A percentile compares a stretch with the other conserved stretches of the same genome.
Conservation (phyloP, 2,888 invertebrate genomes). For the Noctuana brunneofusca region DNA sequence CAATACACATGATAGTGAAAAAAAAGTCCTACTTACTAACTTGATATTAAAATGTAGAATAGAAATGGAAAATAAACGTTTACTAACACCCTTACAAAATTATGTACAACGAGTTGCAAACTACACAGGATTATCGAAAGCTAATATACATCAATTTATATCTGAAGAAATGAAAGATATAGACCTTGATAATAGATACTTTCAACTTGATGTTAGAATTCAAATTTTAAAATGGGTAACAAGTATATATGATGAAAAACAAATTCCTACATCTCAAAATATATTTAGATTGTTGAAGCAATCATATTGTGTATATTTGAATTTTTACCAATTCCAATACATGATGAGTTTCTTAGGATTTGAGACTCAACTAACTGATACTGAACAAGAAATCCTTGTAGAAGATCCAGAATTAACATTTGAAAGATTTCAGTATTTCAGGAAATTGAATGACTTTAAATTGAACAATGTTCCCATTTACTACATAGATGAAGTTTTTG, state of each 20-base stretch:
- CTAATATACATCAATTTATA: not conserved
- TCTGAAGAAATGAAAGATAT: not conserved
- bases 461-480: slow-evolving; percentile 43
- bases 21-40: not conserved
- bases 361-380: slow-evolving; percentile 42
- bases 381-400: slow-evolving; percentile 45
- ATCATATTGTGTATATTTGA: not conserved
- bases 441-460: slow-evolving; percentile 49
- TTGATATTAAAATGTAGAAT: not conserved
- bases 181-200: not conserved
- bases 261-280: not conserved
- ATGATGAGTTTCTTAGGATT: slow-evolving; percentile 47
- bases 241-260: not conserved
- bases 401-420: slow-evolving; percentile 57
- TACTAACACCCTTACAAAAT: not conserved
- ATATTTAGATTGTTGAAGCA: not conserved
- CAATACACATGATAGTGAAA: not conserved
- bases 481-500: slow-evolving; percentile 54
- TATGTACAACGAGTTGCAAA: not conserved
- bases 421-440: slow-evolving; percentile 53
- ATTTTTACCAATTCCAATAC: slow-evolving; percentile 32
- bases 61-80: not conserved
- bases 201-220: not conserved
- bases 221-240: not conserved
- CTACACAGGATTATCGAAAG: not conserved